Conservation (phyloP, 1,140 invertebrate genomes). For the Diuraphis noxia region DNA sequence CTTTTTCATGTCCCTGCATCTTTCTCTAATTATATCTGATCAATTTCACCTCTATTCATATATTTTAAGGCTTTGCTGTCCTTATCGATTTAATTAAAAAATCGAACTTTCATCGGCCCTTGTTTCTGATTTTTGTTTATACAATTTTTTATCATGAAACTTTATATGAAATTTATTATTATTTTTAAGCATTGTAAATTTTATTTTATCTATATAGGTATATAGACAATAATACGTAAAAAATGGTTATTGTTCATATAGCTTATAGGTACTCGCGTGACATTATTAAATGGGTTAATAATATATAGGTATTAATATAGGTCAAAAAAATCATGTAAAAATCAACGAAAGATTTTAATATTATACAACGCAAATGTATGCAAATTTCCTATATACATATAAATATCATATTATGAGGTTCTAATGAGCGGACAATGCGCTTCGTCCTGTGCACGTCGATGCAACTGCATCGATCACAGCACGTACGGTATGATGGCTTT, state of each 20-base stretch:
- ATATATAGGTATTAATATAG: too few species aligned
- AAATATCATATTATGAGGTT: neutral
- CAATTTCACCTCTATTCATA: neutral
- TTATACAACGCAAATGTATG: neutral
- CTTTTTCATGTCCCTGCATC: neutral
- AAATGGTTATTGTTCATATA: too few species aligned
- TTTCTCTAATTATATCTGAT: neutral
- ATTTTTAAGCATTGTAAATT: too few species aligned
- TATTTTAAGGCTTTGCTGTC: too few species aligned
- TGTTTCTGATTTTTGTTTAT: neutral
- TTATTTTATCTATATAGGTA: too few species aligned
- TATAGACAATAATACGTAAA: too few species aligned
- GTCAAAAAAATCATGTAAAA: neutral
- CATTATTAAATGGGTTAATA: too few species aligned
- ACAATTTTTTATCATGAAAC: too few species aligned
- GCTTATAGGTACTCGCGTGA: too few species aligned
- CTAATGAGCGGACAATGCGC: too few species aligned
- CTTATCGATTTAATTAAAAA: neutral
- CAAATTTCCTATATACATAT: neutral
- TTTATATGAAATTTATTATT: too few species aligned
- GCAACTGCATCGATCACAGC: neutral
- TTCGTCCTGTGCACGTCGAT: too few species aligned
- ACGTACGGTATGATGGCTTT: constrained; percentile 17
- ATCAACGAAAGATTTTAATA: neutral
- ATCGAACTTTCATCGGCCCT: neutral